Evolutionary conservation across 2,113 vertebrate species (phyloP), one percentile per base, ranked within the genome.

Genomic region (Brachyhypopomus occidentalis): DNA sequence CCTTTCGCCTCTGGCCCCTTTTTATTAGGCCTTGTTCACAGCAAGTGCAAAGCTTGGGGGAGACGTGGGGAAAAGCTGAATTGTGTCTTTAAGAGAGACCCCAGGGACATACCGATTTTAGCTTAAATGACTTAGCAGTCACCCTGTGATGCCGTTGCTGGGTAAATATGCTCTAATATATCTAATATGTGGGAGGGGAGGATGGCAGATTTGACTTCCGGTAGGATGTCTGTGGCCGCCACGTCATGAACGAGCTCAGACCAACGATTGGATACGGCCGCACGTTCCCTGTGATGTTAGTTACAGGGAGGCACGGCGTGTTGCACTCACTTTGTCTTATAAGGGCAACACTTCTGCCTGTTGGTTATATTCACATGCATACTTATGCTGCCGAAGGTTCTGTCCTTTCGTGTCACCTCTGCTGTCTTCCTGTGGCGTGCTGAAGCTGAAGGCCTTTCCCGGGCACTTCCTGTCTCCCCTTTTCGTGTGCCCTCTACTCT

Each of bases 41-140:
- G 25, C 23, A 72, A 45, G 11, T 52, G 38, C 48, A 45, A 74
- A 64, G 22, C 48, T 19, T 1, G 0, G 6, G 59, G 16, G 20
- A 38, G 12, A n/a, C 1, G 34, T 41, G 30, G 30, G 30, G 62
- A 59, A 77, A 62, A 23, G 69, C 82, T 8, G 20, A 63, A 16
- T 17, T 62, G 80, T 67, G 14, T 79, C 82, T 84, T 88, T 87
- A 86, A 67, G 76, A 83, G 36, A 83, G 27, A 60, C 81, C 87
- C 62, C 45, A 70, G 87, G 81, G 16, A 77, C 83, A 77, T 90
- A 91, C 20, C 86, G 90, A 92, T 93, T 92, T 93, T 92, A 90
- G 6, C 56, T n/a, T 90, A 86, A 93, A 90, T 89, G 89, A 90
- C 92, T 92, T 91, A 82, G 84, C 85, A 81, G 66, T 80, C n/a